Percentiles rank a stretch among this genome's conserved stretches.
Conservation (phyloP, 2,888 invertebrate species). For the Vannuccia rotundouncinata region DNA sequence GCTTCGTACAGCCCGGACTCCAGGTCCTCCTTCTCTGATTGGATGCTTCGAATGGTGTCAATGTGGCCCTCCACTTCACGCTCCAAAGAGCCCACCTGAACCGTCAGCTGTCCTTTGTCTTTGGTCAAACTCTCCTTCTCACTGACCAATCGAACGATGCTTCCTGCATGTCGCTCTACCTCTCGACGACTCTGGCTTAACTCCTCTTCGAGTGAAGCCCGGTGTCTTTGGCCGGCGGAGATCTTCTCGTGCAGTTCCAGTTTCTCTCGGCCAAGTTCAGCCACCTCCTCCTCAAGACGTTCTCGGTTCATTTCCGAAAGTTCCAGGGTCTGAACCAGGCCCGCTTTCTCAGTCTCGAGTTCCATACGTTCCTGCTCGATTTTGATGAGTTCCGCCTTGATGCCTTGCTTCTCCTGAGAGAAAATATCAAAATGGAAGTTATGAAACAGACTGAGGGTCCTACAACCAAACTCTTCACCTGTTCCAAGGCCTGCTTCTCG, state of each 20-base stretch:
- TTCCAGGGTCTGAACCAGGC: conserved; percentile 78
- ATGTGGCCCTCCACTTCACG: conserved; percentile 55
- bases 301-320: conserved; percentile 73
- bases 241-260: conserved; percentile 65
- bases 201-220: conserved; percentile 67
- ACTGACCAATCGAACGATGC: conserved; percentile 58
- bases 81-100: conserved; percentile 50
- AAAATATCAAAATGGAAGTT: too few relatives aligned
- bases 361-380: conserved; percentile 79
- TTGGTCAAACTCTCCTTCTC: conserved; percentile 76
- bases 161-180: conserved; percentile 48
- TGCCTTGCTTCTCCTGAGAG: conserved; percentile 66
- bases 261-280: conserved; percentile 71
- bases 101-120: conserved; percentile 54
- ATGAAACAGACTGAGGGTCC: too few relatives aligned
- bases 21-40: conserved; percentile 54
- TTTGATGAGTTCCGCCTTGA: conserved; percentile 75
- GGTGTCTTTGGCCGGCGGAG: conserved; percentile 62
- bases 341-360: conserved; percentile 74
- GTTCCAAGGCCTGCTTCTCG: conserved; percentile 61
- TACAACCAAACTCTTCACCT: too few relatives aligned
- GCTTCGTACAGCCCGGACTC: conserved; percentile 56
- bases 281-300: conserved; percentile 68
- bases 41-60: conserved; percentile 51
- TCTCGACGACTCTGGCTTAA: conserved; percentile 50